These are phyloP conservation scores for Aspiorhynchus laticeps DNA, from an alignment of 2,113 vertebrate genomes.

Conservation along the genomic window DNA sequence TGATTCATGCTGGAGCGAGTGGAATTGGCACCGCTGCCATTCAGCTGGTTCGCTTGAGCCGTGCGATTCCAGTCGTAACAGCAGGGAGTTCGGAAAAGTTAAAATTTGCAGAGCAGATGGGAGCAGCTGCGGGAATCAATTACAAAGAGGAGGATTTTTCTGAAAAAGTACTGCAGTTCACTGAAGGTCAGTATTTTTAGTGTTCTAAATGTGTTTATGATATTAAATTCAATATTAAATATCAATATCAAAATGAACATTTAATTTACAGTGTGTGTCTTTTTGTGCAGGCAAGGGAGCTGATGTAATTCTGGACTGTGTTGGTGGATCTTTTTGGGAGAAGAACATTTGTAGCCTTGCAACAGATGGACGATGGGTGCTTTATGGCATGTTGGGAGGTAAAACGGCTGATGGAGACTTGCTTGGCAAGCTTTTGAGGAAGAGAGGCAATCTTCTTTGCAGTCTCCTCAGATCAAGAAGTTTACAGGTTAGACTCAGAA, in stretches of 20 bases:
- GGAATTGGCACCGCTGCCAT: constrained; percentile 83
- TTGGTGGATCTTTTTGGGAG: constrained; percentile 81
- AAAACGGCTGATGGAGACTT: constrained; percentile 77
- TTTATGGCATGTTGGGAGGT: constrained; percentile 83
- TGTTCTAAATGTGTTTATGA: background rate
- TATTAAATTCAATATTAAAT: too few relatives aligned
- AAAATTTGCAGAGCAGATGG: constrained; percentile 67
- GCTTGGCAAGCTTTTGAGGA: constrained; percentile 79
- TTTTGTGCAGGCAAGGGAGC: constrained; percentile 78
- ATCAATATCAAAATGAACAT: background rate
- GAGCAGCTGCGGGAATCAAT: constrained; percentile 82
- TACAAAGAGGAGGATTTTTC: constrained; percentile 82
- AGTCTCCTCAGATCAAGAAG: constrained; percentile 79
- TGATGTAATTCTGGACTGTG: constrained; percentile 84
- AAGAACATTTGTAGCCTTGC: constrained; percentile 81
- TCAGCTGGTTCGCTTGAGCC: constrained; percentile 80
- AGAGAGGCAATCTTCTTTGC: constrained; percentile 79
- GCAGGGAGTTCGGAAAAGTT: constrained; percentile 81
- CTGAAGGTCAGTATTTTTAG: constrained; percentile 72
- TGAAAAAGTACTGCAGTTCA: constrained; percentile 76
- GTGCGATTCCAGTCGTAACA: constrained; percentile 80
- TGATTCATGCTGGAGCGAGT: constrained; percentile 83
- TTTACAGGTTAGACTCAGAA: constrained; percentile 70
- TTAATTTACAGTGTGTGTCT: background rate
- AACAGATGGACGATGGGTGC: constrained; percentile 82